Evolutionary conservation across 2,113 vertebrate species (phyloP).

Genomic region (Phainopepla nitens): DNA sequence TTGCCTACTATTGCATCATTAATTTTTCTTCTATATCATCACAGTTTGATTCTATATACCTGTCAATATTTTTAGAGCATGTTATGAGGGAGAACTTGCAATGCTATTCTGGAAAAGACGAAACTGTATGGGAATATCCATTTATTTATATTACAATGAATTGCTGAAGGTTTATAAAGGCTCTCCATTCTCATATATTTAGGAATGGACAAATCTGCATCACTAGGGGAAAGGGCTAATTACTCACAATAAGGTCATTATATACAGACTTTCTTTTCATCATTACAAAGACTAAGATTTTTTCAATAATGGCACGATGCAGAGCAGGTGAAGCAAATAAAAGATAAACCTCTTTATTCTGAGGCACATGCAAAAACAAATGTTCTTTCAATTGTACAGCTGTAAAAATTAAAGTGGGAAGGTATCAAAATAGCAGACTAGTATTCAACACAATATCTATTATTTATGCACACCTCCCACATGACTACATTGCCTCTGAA

Average conservation of each 20-base stretch:
- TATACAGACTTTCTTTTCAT: constrained; percentile 61
- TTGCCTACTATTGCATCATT: constrained; percentile 25
- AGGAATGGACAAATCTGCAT: constrained; percentile 58
- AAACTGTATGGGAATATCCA: neutral
- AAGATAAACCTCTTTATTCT: constrained; percentile 47
- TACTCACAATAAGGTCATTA: constrained; percentile 67
- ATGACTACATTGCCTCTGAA: neutral
- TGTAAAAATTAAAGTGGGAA: constrained; percentile 62
- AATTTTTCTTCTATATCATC: constrained; percentile 26
- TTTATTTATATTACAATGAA: neutral
- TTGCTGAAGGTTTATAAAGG: constrained; percentile 25
- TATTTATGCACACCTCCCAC: neutral
- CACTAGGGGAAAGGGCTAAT: constrained; percentile 62
- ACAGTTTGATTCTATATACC: constrained; percentile 43
- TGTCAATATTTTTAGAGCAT: constrained; percentile 35
- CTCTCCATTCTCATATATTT: constrained; percentile 51
- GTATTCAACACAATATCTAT: neutral
- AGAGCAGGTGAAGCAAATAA: constrained; percentile 66
- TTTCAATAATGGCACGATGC: constrained; percentile 31
- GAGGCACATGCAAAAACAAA: constrained; percentile 43
- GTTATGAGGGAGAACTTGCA: constrained; percentile 2
- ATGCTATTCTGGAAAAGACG: neutral
- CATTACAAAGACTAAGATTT: constrained; percentile 69
- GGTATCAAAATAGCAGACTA: constrained; percentile 39
- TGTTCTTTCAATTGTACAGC: constrained; percentile 38